Conservation (phyloP, 2,888 invertebrate species). For the Coleophora deauratella region DNA sequence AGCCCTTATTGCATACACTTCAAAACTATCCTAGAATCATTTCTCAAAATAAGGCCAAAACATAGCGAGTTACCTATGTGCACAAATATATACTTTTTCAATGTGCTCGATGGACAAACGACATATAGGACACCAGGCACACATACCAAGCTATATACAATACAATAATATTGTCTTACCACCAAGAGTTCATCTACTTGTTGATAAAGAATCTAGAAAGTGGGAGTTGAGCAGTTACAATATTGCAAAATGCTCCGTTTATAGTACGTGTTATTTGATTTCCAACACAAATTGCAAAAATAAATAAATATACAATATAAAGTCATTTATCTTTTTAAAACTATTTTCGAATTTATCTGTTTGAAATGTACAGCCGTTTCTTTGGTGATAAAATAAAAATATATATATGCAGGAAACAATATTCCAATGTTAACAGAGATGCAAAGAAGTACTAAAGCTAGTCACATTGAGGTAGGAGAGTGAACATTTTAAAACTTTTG, state of each 20-base stretch:
- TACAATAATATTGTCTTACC: constrained; percentile 53
- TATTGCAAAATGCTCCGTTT: not conserved
- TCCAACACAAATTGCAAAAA: too few relatives aligned
- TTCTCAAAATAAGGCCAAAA: constrained; percentile 55
- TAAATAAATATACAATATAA: constrained; percentile 1
- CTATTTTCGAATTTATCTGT: constrained; percentile 1
- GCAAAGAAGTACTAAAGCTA: constrained; percentile 42
- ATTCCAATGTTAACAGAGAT: constrained; percentile 27
- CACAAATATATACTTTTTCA: constrained; percentile 31
- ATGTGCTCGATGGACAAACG: constrained; percentile 23
- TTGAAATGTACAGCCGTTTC: constrained; percentile 47
- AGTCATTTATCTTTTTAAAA: not conserved
- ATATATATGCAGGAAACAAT: constrained; percentile 26
- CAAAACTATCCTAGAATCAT: constrained; percentile 37
- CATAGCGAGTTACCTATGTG: constrained; percentile 33
- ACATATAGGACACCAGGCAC: constrained; percentile 35
- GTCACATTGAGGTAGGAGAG: constrained; percentile 66
- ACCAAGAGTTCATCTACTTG: constrained; percentile 30
- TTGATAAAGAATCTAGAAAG: constrained; percentile 11
- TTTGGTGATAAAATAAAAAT: constrained; percentile 57
- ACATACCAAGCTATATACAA: constrained; percentile 30
- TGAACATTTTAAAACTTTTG: constrained; percentile 38
- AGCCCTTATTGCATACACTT: constrained; percentile 51
- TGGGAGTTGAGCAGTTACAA: constrained; percentile 1
- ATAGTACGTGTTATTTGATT: not conserved